These are phyloP conservation scores for Cephus rjabovi DNA, from an alignment of 2,888 invertebrate species.

Conservation along the genomic window DNA sequence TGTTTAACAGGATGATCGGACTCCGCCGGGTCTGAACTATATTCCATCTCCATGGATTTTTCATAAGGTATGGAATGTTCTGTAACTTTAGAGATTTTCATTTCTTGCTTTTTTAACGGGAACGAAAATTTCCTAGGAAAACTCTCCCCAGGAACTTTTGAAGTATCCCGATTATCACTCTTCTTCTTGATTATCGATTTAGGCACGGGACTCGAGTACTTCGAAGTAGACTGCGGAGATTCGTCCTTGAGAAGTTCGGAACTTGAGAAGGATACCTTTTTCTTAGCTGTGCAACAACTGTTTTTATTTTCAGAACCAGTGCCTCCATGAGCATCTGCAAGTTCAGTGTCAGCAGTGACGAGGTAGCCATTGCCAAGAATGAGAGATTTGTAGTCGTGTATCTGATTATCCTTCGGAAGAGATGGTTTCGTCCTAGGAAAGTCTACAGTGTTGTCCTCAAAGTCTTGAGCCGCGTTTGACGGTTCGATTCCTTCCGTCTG, in stretches of 20 bases:
- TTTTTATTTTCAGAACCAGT: constrained; percentile 10
- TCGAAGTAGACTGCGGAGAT: background rate
- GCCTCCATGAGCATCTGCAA: background rate
- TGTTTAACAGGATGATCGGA: background rate
- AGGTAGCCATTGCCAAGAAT: constrained; percentile 34
- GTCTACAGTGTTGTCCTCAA: constrained; percentile 38
- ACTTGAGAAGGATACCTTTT: constrained; percentile 41
- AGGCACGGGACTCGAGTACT: constrained; percentile 8
- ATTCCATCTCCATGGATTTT: background rate
- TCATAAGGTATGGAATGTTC: background rate
- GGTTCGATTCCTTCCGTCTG: constrained; percentile 10
- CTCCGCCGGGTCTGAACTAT: background rate
- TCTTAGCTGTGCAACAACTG: constrained; percentile 23
- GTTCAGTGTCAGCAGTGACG: constrained; percentile 5
- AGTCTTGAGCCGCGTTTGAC: constrained; percentile 26
- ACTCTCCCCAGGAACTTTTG: background rate
- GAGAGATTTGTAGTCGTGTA: constrained; percentile 42
- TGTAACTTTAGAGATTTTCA: background rate
- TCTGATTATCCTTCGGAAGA: constrained; percentile 16
- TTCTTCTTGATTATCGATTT: constrained; percentile 47
- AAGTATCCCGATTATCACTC: background rate
- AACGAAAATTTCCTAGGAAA: background rate
- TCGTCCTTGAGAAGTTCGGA: constrained; percentile 2
- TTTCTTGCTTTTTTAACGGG: background rate
- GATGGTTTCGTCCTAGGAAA: constrained; percentile 37